phyloP scores from a whole-genome alignment of 1,140 invertebrate genomes.

The Dendrolimus kikuchii region DNA sequence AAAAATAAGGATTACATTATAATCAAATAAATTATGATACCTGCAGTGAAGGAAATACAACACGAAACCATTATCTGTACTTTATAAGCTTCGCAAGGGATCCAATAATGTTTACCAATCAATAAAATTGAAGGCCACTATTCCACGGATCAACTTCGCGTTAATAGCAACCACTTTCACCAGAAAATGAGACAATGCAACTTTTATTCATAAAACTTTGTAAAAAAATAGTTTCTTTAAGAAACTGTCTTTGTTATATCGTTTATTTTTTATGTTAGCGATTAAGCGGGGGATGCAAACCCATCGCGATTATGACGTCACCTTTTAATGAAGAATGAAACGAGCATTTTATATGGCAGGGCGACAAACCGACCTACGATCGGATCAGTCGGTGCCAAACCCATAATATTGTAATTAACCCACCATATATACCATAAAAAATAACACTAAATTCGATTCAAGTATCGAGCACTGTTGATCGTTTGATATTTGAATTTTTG shows the following conservation, averaged over 20 bases:
- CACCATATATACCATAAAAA: conserved; percentile 26
- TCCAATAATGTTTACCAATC: conserved; percentile 28
- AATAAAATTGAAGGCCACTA: conserved; percentile 32
- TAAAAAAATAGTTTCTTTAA: too few relatives aligned
- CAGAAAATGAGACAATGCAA: conserved; percentile 52
- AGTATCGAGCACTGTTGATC: neutral
- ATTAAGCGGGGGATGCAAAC: conserved; percentile 17
- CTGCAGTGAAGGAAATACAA: neutral
- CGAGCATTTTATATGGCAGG: conserved; percentile 50
- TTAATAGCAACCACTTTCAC: conserved; percentile 5
- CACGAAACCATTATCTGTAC: conserved; percentile 1
- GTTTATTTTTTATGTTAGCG: too few relatives aligned
- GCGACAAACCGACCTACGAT: conserved; percentile 43
- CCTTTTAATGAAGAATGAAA: conserved; percentile 61
- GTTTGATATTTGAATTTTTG: conserved; percentile 16
- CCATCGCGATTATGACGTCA: conserved; percentile 59
- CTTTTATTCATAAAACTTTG: neutral
- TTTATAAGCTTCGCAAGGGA: conserved; percentile 14
- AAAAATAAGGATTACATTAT: neutral
- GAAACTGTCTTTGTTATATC: too few relatives aligned
- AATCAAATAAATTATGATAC: neutral
- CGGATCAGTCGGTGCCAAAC: conserved; percentile 42
- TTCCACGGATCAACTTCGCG: conserved; percentile 15
- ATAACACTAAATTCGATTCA: neutral
- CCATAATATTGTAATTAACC: conserved; percentile 54